Conservation (phyloP, 1,140 invertebrate species). For the Pseudachorutes palmiensis region DNA sequence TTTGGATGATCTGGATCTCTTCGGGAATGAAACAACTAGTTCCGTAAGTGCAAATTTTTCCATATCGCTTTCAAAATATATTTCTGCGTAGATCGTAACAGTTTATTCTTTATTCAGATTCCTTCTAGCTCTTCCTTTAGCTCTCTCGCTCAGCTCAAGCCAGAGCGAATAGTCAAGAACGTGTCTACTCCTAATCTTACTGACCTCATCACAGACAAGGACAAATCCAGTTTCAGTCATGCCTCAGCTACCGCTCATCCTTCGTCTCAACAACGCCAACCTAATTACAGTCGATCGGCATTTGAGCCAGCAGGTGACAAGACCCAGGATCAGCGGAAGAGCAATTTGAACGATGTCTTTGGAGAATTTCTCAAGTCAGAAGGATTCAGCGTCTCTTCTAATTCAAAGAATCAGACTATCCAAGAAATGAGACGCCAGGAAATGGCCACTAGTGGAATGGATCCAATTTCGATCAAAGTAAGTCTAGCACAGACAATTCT, state of each 20-base stretch:
- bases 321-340: constrained; percentile 17
- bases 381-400: constrained; percentile 27
- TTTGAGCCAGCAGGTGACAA: constrained; percentile 23
- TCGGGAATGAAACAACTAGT: background rate
- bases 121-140: constrained; percentile 11
- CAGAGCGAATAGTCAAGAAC: constrained; percentile 17
- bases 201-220: background rate
- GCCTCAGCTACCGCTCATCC: background rate
- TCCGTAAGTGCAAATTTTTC: background rate
- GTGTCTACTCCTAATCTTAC: constrained; percentile 15
- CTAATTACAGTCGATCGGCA: constrained; percentile 29
- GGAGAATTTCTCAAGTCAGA: constrained; percentile 35
- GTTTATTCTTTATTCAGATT: background rate
- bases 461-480: constrained; percentile 33
- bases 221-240: background rate
- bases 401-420: constrained; percentile 26
- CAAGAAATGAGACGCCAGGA: constrained; percentile 33
- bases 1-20: constrained; percentile 5
- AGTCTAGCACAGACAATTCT: no score
- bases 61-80: background rate
- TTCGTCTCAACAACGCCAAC: background rate
- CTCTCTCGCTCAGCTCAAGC: constrained; percentile 7
- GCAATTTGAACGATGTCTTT: constrained; percentile 34
- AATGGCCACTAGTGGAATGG: constrained; percentile 24
- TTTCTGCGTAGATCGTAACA: background rate